Evolutionary conservation across 2,797 vertebrate species (phyloP), one percentile per base, ranked within the genome.

Genomic region (Intellagama lesueurii): DNA sequence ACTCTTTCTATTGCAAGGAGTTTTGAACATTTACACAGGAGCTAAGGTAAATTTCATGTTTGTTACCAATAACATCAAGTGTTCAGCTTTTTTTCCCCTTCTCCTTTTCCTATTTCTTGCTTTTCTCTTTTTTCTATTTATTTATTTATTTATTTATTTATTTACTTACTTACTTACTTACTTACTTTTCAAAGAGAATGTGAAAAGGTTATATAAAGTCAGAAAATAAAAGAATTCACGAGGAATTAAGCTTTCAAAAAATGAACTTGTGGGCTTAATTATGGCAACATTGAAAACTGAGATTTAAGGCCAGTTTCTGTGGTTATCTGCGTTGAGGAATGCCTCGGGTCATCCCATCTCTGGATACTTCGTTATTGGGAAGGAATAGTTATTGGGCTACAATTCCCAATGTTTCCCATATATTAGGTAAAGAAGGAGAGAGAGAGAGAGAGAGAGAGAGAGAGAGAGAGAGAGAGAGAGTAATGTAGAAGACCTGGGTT

Each of bases 1-100:
- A 82, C 26, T 69, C 16, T 92, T 94, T 89, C 90, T 96, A 77
- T 88, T 91, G 90, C 91, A 94, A 94, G 89, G 92, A 91, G 88
- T 93, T 70, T 87, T 95, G 94, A 96, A 96, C 92, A 96, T 97
- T 97, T 97, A 95, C 96, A 95, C 88, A 94, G 81, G 60, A 2
- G 49, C 88, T 87, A 90, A 89, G 91, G 95, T 96, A 97, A 97
- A 97, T 97, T 97, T 95, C 96, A 97, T 56, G 90, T 79, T 91
- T 95, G 93, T 94, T 93, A 94, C 93, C 88, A 89, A 89, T 1
- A 0, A 47, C 77, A 88, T 79, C 86, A 88, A 44, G 64, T 93
- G 89, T 90, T 96, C 94, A 92, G 90, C 94, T n/a, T 64, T n/a
- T 12, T 1, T 3, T 40, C 52, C 30, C 11, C 2, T 64, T 5